Base-by-base conservation (phyloP, 2,888 invertebrate genomes). In the Polydrusus cervinus region DNA sequence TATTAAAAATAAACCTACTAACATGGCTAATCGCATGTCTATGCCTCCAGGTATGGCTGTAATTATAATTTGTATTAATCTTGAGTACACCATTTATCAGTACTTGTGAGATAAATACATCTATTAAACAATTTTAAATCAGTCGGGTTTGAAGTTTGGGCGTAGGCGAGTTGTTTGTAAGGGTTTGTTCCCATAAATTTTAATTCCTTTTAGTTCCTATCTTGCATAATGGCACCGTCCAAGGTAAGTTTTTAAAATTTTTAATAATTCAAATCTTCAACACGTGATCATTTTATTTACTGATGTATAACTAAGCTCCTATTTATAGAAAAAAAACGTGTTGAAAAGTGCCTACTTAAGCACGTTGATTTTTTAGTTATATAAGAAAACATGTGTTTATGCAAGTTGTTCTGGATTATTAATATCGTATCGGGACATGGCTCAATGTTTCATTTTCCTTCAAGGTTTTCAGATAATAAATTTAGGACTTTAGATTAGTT, bases 71-170 rank as follows among this genome's bases (percentile, higher is more conserved):
- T 66, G 45, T 60, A 60, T 60, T 72, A 53, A 71, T 72, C 57
- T 72, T 66, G 66, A 72, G 72, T 72, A 64, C 66, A 49, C 60
- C 57, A 66, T 66, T 71, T 66, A 72, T 72, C 66, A 72, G 60
- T 40, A 53, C 13, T 49, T 6, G 25, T 16, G 13, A 20, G 71
- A 71, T 65, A 71, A 71, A 55, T 20, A 13, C 11, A 43, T 45
- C 14, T n/a, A 38, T 55, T 57, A 55, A 38, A 62, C 47, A 16
- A 18, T 49, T 64, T 49, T 60, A 60, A 60, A 60, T 16, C 38
- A 60, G 47, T 47, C 34, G 16, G 64, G 13, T 47, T 64, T 34
- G n/a, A 16, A 49, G 47, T 47, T 49, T 64, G 13, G 34, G 34
- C 47, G 30, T 49, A 14, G 25, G 34, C 34, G 49, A 45, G 11